A percentile compares a stretch with the other conserved stretches of the same genome.
These are phyloP conservation scores for Morpho achilles DNA, from an alignment of 2,888 invertebrate species.

Conservation along the genomic window DNA sequence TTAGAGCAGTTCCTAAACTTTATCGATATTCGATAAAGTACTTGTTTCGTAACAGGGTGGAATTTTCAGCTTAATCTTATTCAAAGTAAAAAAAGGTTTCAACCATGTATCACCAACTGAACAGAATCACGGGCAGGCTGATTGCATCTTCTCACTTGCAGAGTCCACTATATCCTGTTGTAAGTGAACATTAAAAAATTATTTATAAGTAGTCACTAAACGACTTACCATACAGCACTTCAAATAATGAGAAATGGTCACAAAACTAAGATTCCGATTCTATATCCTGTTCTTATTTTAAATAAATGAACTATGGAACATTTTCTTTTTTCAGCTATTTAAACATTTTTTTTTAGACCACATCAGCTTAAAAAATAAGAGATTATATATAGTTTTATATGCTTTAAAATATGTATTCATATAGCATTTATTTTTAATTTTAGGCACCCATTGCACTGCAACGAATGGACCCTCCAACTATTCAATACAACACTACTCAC, in stretches of 20 bases:
- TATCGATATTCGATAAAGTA: conserved; percentile 36
- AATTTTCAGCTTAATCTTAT: conserved; percentile 33
- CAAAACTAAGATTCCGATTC: too few relatives aligned
- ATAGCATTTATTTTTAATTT: conserved; percentile 4
- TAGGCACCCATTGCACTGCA: conserved; percentile 69
- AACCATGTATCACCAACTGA: conserved; percentile 69
- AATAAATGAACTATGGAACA: too few relatives aligned
- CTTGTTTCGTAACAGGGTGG: conserved; percentile 71
- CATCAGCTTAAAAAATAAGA: too few relatives aligned
- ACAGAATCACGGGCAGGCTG: conserved; percentile 65
- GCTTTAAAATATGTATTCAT: neutral
- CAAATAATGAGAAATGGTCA: neutral
- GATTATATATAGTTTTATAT: neutral
- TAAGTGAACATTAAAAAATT: conserved; percentile 40
- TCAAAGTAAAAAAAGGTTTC: conserved; percentile 5
- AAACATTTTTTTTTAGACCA: too few relatives aligned
- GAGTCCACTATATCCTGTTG: conserved; percentile 67
- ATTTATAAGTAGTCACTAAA: neutral
- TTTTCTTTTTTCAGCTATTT: too few relatives aligned
- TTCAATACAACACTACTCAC: conserved; percentile 60
- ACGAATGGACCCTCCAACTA: conserved; percentile 61
- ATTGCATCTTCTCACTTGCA: conserved; percentile 60
- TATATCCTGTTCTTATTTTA: too few relatives aligned
- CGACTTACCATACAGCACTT: neutral
- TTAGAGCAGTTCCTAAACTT: conserved; percentile 40